Percentiles rank a stretch among this genome's conserved stretches.
Evolutionary conservation across 2,888 invertebrate genomes (phyloP).

Genomic region (Dolomedes plantarius): DNA sequence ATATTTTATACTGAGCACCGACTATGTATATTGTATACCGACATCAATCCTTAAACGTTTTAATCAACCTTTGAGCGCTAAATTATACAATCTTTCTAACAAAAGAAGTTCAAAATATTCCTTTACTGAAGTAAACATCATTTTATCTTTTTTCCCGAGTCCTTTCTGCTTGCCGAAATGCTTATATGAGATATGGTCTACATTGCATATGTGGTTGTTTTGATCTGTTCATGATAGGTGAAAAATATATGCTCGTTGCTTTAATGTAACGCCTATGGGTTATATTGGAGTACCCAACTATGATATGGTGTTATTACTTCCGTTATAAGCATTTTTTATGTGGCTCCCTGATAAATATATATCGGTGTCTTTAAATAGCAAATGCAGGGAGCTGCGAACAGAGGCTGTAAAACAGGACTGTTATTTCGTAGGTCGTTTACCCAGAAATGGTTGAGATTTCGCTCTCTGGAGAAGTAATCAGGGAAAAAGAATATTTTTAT

Average conservation of each 20-base stretch:
- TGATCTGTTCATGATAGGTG: conserved; percentile 46
- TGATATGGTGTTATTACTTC: conserved; percentile 62
- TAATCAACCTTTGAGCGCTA: too few relatives aligned
- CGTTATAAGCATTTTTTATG: conserved; percentile 54
- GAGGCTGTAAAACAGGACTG: conserved; percentile 45
- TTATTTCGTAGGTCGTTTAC: conserved; percentile 25
- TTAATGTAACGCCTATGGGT: conserved; percentile 61
- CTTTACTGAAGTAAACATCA: background rate
- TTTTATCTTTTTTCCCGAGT: conserved; percentile 10
- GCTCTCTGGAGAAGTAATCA: background rate
- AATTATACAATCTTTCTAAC: background rate
- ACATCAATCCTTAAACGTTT: too few relatives aligned
- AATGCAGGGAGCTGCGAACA: conserved; percentile 18
- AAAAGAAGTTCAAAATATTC: background rate
- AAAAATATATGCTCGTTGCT: conserved; percentile 61
- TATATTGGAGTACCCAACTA: conserved; percentile 29
- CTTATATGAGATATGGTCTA: conserved; percentile 36
- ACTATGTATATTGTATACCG: too few relatives aligned
- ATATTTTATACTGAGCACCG: too few relatives aligned
- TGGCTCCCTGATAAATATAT: conserved; percentile 50
- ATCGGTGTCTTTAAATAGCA: conserved; percentile 41
- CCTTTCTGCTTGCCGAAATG: conserved; percentile 40
- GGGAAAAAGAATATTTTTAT: background rate
- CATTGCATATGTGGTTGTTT: conserved; percentile 35
- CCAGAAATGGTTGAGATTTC: background rate